Evolutionary conservation across 2,888 invertebrate species (phyloP), one percentile per base, ranked within the genome.

Genomic region (Synanthedon andrenaeformis): DNA sequence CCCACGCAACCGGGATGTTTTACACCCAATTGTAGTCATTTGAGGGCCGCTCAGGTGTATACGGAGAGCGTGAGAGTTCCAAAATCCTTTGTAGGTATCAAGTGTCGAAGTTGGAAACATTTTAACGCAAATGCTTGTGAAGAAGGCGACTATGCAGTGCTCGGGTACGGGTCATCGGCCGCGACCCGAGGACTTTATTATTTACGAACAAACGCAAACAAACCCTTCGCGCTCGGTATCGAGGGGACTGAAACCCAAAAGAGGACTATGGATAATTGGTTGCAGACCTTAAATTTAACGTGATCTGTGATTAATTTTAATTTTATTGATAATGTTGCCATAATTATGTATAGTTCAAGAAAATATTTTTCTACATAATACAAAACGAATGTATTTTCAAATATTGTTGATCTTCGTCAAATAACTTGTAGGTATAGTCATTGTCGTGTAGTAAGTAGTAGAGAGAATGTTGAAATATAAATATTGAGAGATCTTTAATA

Each of bases 1-100:
- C 89, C 92, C 0, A 82, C 89, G 56, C 93, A 93, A 67, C 93
- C 93, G 0, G 93, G 93, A 8, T 93, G 93, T 67, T 78, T 90
- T 41, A 78, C 83, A 70, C 84, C 85, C 0, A 77, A 81, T 2
- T 88, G 88, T 58, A 88, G 88, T 61, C 88, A 88, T 60, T 70
- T 85, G 19, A 72, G 88, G 53, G 87, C 88, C 4, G 82, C 82
- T 1, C 67, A 79, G 67, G 75, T 87, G 3, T 88, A 79, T 54
- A 75, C 74, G 12, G 88, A 88, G 57, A 87, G 87, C 58, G 71
- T 87, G 53, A 70, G 62, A 56, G 64, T 54, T n/a, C 86, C 85
- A 6, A 83, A 82, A 61, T 74, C 80, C 4, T 82, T 87, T 61
- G 70, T 87, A 6, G 85, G 75, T 11, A 62, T 82, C 28, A 71